Base-by-base conservation (phyloP, 2,888 invertebrate genomes). In the Monopis laevigella region DNA sequence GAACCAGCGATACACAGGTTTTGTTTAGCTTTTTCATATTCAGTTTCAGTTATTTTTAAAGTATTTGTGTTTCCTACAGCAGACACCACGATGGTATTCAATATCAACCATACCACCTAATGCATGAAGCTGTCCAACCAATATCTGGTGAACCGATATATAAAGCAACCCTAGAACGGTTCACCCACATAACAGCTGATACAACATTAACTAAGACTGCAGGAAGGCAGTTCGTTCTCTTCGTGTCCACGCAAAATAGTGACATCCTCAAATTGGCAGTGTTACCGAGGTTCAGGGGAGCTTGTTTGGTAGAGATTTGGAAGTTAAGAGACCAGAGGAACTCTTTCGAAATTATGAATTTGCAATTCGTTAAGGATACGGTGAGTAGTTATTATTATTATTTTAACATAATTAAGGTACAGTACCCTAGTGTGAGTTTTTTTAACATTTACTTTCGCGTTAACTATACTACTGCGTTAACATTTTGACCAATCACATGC, bases 241-340 rank as follows among this genome's bases (percentile, higher is more conserved):
- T 90, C 59, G 88, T 93, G 21, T 88, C 93, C 1, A 94, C 92
- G 1, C 82, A 84, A 16, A 84, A 84, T 2, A 92, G 92, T 1
- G 67, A 86, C 24, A 85, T 96, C 12, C 86, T 92, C 55, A 96
- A 96, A 68, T 82, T 96, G 54, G 86, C 90, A 0, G 83, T 93
- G 7, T 69, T 92, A 46, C 90, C 92, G 0, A 67, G 82, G 17
- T 82, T 85, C 0, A 84, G 85, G 41, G 86, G 88, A 46, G 86
- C 93, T 0, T 97, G 96, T 58, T 73, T 95, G 35, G 86, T 96
- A 10, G 96, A 96, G 66, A 85, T 90, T 48, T 92, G 96, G 88
- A 88, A 88, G 51, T 82, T 90, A 8, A 78, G 86, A 26, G 81
- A 84, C 2, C 78, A 82, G 4, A 78, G 83, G 12, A 67, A 74